These are phyloP conservation scores for Miniopterus natalensis DNA, from an alignment of 2,113 vertebrate genomes.

Conservation along the genomic window DNA sequence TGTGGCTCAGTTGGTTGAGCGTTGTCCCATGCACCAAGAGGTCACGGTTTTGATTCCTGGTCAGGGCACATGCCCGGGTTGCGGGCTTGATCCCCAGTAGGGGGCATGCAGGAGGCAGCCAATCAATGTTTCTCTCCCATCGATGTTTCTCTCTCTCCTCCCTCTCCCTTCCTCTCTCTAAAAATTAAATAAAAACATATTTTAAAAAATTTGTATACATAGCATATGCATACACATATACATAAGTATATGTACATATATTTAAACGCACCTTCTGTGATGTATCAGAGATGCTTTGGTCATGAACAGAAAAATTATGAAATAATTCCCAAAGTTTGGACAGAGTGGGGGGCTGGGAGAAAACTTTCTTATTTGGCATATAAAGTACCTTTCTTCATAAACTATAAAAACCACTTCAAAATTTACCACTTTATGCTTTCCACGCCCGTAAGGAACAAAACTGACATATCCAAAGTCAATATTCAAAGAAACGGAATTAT, in stretches of 20 bases:
- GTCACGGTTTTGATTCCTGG: too few species aligned
- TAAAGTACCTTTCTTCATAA: not conserved
- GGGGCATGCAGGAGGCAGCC: too few species aligned
- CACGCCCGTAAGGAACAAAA: constrained; percentile 6
- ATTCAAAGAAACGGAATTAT: not conserved
- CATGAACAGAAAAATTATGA: constrained; percentile 14
- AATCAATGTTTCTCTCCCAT: too few species aligned
- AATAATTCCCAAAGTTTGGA: not conserved
- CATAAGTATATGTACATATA: not conserved
- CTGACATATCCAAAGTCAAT: not conserved
- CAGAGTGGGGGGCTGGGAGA: not conserved
- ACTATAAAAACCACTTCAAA: constrained; percentile 43
- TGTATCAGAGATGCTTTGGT: not conserved
- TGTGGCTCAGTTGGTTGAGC: too few species aligned
- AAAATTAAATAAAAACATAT: too few species aligned
- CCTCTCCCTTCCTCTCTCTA: too few species aligned
- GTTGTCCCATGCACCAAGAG: too few species aligned
- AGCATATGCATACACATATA: not conserved
- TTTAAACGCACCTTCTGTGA: not conserved
- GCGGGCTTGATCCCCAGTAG: too few species aligned
- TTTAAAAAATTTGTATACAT: not conserved
- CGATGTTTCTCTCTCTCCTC: too few species aligned
- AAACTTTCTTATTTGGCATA: not conserved
- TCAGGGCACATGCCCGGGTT: too few species aligned
- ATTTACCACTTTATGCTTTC: not conserved